Base-by-base conservation (phyloP, 2,888 invertebrate genomes). In the Drosophila trichaetosa region DNA sequence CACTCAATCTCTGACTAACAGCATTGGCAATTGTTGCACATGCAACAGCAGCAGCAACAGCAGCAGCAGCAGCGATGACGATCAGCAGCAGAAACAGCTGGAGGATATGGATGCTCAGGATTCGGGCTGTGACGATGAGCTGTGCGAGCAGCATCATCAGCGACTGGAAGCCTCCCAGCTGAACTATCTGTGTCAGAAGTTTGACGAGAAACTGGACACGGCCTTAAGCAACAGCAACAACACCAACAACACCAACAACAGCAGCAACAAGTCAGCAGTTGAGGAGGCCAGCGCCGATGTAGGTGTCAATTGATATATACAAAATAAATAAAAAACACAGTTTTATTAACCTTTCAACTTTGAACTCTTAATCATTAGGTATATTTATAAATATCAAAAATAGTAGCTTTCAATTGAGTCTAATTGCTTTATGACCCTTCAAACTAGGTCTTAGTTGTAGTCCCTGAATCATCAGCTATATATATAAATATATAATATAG, bases 151-250 rank as follows among this genome's bases (percentile, higher is more conserved):
- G 62, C 90, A 91, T 73, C 89, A 91, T 65, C 91, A 92, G 63
- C 78, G 78, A 16, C 58, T 91, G 53, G 91, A 91, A 54, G 83
- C 88, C 21, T 82, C 87, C 2, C 90, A 91, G 60, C 82, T 92
- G 67, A 93, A 93, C 68, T 92, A 92, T 79, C 88, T 93, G 80
- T 93, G 93, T 87, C 93, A 93, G 84, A 93, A 93, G 86, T 93
- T 93, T 73, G 92, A 93, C 77, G 92, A 93, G 74, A 93, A 93
- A 73, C 71, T 93, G 73, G 92, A 92, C 74, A 91, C 92, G 53
- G 89, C 80, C 49, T 78, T 87, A 51, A 86, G 78, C 77, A 84
- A 84, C 82, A 81, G 64, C 51, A 68, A 34, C 79, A 49, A 24
- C 75, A 73, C 18, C 65, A 59, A 4, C 82, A 79, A 7, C n/a